Conservation (phyloP, 2,113 vertebrate genomes). For the Zapus hudsonius region DNA sequence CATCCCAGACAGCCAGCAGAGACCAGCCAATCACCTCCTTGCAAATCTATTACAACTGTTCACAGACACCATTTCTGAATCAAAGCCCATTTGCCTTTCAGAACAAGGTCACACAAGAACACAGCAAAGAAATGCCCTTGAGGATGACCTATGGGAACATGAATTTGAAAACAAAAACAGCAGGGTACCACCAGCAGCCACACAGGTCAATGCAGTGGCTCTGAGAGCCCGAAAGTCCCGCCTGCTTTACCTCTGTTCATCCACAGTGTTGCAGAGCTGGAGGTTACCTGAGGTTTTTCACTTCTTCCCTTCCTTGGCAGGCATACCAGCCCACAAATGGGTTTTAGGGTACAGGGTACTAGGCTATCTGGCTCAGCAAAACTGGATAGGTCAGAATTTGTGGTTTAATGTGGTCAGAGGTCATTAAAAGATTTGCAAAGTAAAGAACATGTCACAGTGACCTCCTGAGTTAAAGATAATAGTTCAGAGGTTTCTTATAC, state of each 20-base stretch:
- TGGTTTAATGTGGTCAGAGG: neutral
- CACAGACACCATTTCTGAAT: neutral
- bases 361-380: neutral
- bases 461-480: neutral
- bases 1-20: neutral
- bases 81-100: neutral
- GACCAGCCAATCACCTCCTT: neutral
- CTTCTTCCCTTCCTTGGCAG: neutral
- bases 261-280: neutral
- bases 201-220: slow-evolving; percentile 1
- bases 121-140: neutral
- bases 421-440: slow-evolving; percentile 14
- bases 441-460: neutral
- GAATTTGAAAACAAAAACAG: slow-evolving; percentile 55
- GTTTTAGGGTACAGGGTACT: neutral
- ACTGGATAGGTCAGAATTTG: neutral
- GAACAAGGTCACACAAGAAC: neutral
- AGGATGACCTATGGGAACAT: slow-evolving; percentile 19
- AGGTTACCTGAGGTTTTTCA: neutral
- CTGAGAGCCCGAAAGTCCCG: neutral
- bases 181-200: neutral
- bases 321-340: neutral
- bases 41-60: neutral
- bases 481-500: slow-evolving; percentile 6
- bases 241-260: neutral